These are phyloP conservation scores for Drosophila glabriapex DNA, from an alignment of 2,888 invertebrate species.

Conservation along the genomic window DNA sequence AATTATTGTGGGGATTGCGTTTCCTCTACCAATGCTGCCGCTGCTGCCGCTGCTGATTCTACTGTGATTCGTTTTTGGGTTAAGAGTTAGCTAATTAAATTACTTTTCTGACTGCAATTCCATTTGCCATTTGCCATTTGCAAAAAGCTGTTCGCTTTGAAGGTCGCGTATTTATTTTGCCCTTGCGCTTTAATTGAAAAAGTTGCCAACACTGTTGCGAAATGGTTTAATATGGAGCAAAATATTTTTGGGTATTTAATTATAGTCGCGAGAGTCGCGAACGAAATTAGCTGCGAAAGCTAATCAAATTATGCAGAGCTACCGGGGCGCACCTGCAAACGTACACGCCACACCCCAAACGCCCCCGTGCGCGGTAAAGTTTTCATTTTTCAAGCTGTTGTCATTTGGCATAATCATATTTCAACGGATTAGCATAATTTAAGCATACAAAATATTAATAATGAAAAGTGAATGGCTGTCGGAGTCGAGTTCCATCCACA, in stretches of 20 bases:
- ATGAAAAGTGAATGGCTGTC: constrained; percentile 80
- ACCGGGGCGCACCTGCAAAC: constrained; percentile 45
- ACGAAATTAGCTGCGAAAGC: constrained; percentile 73
- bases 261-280: constrained; percentile 49
- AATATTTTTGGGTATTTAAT: constrained; percentile 63
- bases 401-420: constrained; percentile 82
- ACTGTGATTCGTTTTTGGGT: constrained; percentile 34
- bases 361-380: constrained; percentile 37
- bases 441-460: constrained; percentile 78
- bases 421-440: constrained; percentile 83
- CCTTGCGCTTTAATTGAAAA: constrained; percentile 71
- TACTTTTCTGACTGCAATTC: constrained; percentile 75
- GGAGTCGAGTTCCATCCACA: constrained; percentile 46
- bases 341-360: constrained; percentile 20
- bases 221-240: constrained; percentile 51
- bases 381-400: constrained; percentile 70
- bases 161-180: constrained; percentile 66
- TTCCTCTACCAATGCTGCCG: not conserved
- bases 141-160: constrained; percentile 60
- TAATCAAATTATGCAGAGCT: constrained; percentile 76
- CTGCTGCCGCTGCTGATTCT: not conserved
- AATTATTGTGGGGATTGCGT: constrained; percentile 42
- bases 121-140: constrained; percentile 50
- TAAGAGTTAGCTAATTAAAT: constrained; percentile 72
- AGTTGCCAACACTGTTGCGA: constrained; percentile 48